These are phyloP conservation scores for Myrmecophaga tridactyla DNA, from an alignment of 2,113 vertebrate species.

Conservation along the genomic window DNA sequence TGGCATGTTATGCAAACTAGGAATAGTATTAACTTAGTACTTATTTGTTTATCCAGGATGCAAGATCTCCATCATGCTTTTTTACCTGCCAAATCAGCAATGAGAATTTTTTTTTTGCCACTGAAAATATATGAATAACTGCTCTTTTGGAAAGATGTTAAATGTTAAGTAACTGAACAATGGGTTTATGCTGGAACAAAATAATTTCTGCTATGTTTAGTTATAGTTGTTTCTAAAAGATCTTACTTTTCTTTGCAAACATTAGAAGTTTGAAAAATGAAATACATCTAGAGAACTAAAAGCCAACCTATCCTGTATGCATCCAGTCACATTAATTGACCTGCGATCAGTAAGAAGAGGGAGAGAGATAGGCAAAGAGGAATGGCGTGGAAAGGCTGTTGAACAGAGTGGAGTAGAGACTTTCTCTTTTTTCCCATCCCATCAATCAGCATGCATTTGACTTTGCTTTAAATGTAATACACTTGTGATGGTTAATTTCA, in stretches of 20 bases:
- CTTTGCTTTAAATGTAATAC: not conserved
- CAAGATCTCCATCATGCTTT: conserved; percentile 36
- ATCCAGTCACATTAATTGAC: not conserved
- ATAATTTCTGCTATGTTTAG: not conserved
- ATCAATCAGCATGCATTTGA: not conserved
- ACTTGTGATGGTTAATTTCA: too few species aligned
- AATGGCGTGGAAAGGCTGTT: not conserved
- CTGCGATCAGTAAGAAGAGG: not conserved
- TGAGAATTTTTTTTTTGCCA: not conserved
- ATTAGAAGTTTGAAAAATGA: not conserved
- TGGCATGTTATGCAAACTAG: not conserved
- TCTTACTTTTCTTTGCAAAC: not conserved
- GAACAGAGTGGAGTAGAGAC: not conserved
- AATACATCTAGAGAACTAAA: not conserved
- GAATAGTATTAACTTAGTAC: not conserved
- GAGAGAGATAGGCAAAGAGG: not conserved
- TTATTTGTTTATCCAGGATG: not conserved
- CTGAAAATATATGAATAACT: not conserved
- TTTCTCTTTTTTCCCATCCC: not conserved
- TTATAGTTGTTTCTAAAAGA: not conserved
- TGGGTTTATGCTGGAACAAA: not conserved
- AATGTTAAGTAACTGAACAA: not conserved
- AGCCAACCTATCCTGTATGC: conserved; percentile 9
- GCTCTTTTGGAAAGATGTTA: not conserved
- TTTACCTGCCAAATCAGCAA: not conserved